Evolutionary conservation across 1,140 invertebrate species (phyloP), one percentile per base, ranked within the genome.

Genomic region (Drosophila neocordata): DNA sequence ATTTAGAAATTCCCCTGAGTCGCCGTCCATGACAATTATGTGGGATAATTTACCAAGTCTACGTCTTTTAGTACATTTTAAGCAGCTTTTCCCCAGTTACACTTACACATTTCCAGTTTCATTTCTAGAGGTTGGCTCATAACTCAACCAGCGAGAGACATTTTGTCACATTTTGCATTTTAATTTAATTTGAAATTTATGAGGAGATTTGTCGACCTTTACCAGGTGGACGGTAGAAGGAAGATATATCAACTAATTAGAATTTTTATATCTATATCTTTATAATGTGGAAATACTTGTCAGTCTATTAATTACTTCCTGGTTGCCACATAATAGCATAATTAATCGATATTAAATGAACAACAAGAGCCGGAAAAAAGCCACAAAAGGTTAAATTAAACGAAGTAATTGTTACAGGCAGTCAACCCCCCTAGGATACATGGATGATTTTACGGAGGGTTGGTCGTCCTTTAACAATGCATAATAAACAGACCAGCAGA

Each of bases 321-420:
- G 58, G 62, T 65, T 52, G 52, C 59, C 60, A 72, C 79, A 74
- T 88, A 88, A 88, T 83, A 83, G 73, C 69, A 89, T 88, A 83
- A 88, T 88, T 88, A 88, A 89, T 87, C 83, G 83, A 88, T 88
- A 88, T 88, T 88, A 89, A 79, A 83, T 89, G 83, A 89, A 73
- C 72, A 60, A 53, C 44, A 56, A 60, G 78, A 83, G 52, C 79
- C 73, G 83, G 79, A 88, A 89, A 79, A 71, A 65, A 62, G 37
- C 83, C 79, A 80, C 84, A 89, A 88, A 88, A 88, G 84, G 84
- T 89, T 88, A 88, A 88, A 88, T 88, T 88, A 83, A 89, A 88
- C 79, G 84, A 89, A 88, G 83, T 89, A 89, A 88, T 88, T 88
- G 83, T 88, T 89, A 83, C 83, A 77, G 58, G 44, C 20, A 44